These are phyloP conservation scores for Podargus strigoides DNA, from an alignment of 2,797 vertebrate species.

Conservation along the genomic window DNA sequence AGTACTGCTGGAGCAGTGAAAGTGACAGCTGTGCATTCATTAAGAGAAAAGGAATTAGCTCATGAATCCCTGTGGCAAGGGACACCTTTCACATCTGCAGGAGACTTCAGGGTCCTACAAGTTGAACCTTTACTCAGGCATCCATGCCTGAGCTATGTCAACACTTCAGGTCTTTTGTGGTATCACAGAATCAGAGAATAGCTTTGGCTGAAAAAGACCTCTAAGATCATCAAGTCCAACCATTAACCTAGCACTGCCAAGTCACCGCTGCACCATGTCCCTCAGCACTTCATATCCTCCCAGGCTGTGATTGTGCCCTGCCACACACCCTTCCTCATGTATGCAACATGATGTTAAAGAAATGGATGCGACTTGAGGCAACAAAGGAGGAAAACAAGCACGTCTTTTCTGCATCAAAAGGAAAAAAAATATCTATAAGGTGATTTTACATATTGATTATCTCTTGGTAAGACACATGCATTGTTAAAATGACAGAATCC, in stretches of 20 bases:
- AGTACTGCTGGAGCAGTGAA: background rate
- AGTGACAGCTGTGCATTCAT: background rate
- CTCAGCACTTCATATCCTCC: too few relatives aligned
- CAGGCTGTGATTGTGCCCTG: background rate
- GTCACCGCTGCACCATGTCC: too few relatives aligned
- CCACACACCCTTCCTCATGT: background rate
- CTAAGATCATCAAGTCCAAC: too few relatives aligned
- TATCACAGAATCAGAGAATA: too few relatives aligned
- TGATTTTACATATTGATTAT: background rate
- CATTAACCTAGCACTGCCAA: too few relatives aligned
- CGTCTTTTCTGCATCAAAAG: background rate
- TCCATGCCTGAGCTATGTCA: background rate
- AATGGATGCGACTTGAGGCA: background rate
- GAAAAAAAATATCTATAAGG: background rate
- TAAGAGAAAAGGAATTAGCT: background rate
- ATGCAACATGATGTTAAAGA: background rate
- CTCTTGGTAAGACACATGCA: background rate
- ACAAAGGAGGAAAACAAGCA: background rate
- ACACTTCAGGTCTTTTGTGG: background rate
- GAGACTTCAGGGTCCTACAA: background rate
- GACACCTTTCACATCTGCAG: background rate
- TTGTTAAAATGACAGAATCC: background rate
- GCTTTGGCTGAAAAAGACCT: too few relatives aligned
- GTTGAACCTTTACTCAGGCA: background rate
- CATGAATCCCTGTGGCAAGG: background rate